Evolutionary conservation across 2,888 invertebrate genomes (phyloP).

Genomic region (Tipula vernalis): DNA sequence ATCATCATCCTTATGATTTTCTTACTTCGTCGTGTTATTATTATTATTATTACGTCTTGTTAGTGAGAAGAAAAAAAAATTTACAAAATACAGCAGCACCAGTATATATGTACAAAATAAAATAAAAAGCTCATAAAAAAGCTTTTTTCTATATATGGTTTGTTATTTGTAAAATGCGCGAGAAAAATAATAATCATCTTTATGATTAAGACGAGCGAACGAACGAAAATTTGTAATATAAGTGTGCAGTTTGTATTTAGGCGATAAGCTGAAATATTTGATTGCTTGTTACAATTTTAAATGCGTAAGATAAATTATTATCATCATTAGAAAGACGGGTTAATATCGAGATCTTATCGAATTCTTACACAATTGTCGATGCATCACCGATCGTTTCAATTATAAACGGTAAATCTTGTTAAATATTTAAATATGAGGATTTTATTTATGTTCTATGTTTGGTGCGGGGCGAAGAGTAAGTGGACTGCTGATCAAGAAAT

Average conservation of each 20-base stretch:
- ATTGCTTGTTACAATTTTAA: too few species aligned
- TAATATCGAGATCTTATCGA: too few species aligned
- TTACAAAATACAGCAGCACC: background rate
- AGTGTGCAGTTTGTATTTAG: background rate
- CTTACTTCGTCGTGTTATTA: background rate
- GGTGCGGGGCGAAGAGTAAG: too few species aligned
- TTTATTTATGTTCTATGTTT: too few species aligned
- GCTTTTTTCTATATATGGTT: background rate
- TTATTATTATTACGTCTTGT: background rate
- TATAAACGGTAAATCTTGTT: too few species aligned
- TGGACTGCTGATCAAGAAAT: too few species aligned
- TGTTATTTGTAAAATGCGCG: background rate
- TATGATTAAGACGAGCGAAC: background rate
- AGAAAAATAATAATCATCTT: background rate
- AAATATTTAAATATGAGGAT: too few species aligned
- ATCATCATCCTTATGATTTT: background rate
- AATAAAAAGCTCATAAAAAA: background rate
- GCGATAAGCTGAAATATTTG: background rate
- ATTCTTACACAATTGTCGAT: too few species aligned
- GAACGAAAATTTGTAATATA: background rate
- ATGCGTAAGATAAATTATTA: too few species aligned
- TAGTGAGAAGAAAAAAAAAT: background rate
- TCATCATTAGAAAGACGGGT: too few species aligned
- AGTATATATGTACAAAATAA: background rate
- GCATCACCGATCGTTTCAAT: too few species aligned